These are phyloP conservation scores for Himantopus leucocephalus DNA, from an alignment of 2,113 vertebrate genomes.

Conservation along the genomic window DNA sequence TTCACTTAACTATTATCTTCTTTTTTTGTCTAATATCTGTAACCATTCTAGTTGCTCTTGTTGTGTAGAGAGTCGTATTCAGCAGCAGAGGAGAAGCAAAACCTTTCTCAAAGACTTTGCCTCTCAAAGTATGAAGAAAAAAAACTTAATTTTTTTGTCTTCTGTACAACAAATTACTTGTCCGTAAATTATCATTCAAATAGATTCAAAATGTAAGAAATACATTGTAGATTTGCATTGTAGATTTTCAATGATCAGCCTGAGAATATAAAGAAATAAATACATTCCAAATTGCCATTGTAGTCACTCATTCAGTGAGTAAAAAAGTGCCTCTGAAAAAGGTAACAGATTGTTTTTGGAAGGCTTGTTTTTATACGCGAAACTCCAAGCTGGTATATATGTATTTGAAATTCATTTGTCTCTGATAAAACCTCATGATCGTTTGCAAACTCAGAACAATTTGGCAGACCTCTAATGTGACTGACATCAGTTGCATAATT, in stretches of 20 bases:
- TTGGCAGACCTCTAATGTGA: not conserved
- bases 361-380: not conserved
- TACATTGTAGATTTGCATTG: not conserved
- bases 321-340: not conserved
- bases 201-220: not conserved
- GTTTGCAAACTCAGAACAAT: not conserved
- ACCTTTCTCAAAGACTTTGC: not conserved
- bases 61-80: not conserved
- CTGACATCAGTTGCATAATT: not conserved
- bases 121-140: not conserved
- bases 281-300: not conserved
- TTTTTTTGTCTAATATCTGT: not conserved
- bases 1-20: not conserved
- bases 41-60: not conserved
- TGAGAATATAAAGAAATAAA: not conserved
- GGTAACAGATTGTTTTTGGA: not conserved
- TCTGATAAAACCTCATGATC: not conserved
- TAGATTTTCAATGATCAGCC: not conserved
- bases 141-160: rapidly evolving
- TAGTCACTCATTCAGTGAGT: not conserved
- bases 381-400: not conserved
- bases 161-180: not conserved
- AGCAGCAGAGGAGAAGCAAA: not conserved
- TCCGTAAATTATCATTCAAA: not conserved
- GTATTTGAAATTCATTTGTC: not conserved